Conservation (phyloP, 2,888 invertebrate genomes). For the Conus canariensis region DNA sequence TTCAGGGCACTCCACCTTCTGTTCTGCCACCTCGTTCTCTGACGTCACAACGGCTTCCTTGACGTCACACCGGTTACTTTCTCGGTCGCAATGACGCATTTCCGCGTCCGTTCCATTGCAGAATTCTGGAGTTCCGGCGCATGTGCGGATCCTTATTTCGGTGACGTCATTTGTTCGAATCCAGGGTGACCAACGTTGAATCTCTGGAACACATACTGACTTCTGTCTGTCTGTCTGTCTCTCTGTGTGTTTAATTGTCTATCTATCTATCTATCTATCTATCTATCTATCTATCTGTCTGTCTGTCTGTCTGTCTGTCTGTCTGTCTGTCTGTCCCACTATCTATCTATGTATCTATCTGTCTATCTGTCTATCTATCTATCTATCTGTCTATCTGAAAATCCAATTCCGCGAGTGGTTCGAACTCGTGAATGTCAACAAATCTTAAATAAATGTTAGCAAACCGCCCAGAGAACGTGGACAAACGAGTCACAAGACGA, state of each 20-base stretch:
- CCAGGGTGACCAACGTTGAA: slow-evolving; percentile 35
- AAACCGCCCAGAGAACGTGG: no score
- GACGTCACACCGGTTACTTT: slow-evolving; percentile 40
- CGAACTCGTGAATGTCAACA: no score
- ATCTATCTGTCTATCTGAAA: no score
- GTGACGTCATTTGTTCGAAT: slow-evolving; percentile 38
- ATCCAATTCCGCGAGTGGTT: no score
- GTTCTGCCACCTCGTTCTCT: slow-evolving; percentile 28
- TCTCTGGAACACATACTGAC: neutral
- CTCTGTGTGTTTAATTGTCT: neutral
- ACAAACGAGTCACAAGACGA: no score
- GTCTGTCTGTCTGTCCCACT: no score
- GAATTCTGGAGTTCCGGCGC: slow-evolving; percentile 15
- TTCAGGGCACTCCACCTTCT: neutral
- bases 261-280: neutral
- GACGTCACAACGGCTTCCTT: slow-evolving; percentile 20
- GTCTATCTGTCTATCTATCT: no score
- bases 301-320: no score
- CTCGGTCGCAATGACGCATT: slow-evolving; percentile 30
- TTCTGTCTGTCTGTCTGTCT: neutral
- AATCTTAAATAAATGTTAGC: no score
- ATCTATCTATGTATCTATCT: no score
- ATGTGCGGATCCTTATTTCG: slow-evolving; percentile 35
- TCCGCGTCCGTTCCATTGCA: slow-evolving; percentile 40
- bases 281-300: neutral